Evolutionary conservation across 1,140 invertebrate species (phyloP), one percentile per base, ranked within the genome.

Genomic region (Phenacoccus solenopsis): DNA sequence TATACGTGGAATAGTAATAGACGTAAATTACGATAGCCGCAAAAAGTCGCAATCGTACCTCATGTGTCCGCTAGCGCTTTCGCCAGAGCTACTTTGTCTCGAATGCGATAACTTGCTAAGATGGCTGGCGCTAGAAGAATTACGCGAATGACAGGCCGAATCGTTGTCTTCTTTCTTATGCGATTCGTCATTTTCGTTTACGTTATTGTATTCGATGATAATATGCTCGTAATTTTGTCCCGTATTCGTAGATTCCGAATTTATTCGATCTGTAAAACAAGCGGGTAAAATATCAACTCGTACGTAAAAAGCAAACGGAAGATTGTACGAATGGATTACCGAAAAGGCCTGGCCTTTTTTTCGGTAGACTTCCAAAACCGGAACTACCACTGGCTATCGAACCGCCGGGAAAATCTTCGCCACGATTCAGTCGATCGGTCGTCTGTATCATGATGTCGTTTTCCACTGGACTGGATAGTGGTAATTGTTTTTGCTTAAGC

Each of bases 341-440:
- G 76, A 86, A 82, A 35, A 85, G 78, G 30, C 81, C 78, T 73
- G 84, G 82, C 79, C 87, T 84, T 78, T 89, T 89, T 76, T 91
- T 89, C 69, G 89, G 87, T 77, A 93, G 83, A 78, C 88, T 90
- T 69, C 90, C 89, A 80, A 91, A 91, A 76, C 89, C 88, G 71
- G 89, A 90, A 78, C 88, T 90, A 71, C 84, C 85, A 72, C 86
- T 88, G 35, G 88, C 87, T 75, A 89, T 86, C 88, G 61, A 78
- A 80, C 59, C 59, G 21, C 13, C 22, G 13, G 81, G 81, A 10
- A 81, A 85, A 80, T 89, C 87, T 74, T 88, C 88, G n/a, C n/a
- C n/a, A 71, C 84, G 79, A 73, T 75, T 77, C 75, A 32, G 76
- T 74, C 73, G 72, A 59, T 75, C 73, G 27, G 75, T 69, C 27